Base-by-base conservation (phyloP, 2,797 vertebrate genomes). In the Potorous gilbertii region DNA sequence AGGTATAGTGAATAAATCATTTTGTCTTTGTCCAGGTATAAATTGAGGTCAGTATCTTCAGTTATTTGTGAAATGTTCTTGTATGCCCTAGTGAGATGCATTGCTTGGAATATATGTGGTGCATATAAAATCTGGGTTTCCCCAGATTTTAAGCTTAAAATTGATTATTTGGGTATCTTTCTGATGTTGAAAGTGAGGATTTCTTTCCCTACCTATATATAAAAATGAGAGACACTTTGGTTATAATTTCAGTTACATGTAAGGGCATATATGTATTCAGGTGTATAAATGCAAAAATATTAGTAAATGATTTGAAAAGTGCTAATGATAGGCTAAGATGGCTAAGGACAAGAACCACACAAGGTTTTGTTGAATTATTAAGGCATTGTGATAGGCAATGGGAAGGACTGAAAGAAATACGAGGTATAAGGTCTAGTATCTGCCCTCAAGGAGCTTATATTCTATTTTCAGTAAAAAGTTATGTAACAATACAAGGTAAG, bases 121-220 rank as follows among this genome's bases (percentile, higher is more conserved):
- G 96, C 12, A 90, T 92, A n/a, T n/a, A n/a, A n/a, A n/a, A n/a
- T n/a, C n/a, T n/a, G n/a, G n/a, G n/a, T 91, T 96, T 62, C 27
- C 66, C 59, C 21, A 40, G 10, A 29, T 81, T 50, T 62, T 95
- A 50, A 92, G 27, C 55, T 94, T 91, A 59, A 97, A 91, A 90
- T 56, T 40, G 91, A 11, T 57, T n/a, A 11, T 12, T 92, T 92
- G 66, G 28, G 91, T 95, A 54, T 59, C 54, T 9, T 95, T 95
- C 8, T 90, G 55, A 94, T 94, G 55, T 24, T 94, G 50, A 90
- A 62, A 93, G 55, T 90, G 29, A 90, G 55, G 3, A 91, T 94
- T 94, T 56, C n/a, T 94, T 92, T 89, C 66, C 81, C 21, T 92
- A 57, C n/a, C 55, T 94, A 74, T 90, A 94, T 74, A 94, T 95